A percentile compares a stretch with the other conserved stretches of the same genome.
Conservation (phyloP, 1,140 invertebrate genomes). For the Drosophila kurseongensis region DNA sequence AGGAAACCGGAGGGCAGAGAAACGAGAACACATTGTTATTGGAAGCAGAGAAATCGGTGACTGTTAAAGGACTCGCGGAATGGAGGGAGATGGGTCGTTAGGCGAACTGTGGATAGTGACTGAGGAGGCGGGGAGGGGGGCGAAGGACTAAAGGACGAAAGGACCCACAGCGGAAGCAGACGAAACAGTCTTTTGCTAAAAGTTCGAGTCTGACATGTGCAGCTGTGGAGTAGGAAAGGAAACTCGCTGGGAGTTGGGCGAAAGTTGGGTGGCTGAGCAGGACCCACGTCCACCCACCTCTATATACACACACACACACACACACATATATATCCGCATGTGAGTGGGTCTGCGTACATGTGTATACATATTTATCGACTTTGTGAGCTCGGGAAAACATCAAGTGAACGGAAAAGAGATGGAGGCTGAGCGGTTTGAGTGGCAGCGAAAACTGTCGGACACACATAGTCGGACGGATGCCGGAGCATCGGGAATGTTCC, state of each 20-base stretch:
- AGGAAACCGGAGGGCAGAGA: slow-evolving; percentile 4
- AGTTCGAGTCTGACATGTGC: slow-evolving; percentile 78
- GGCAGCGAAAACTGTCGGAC: slow-evolving; percentile 36
- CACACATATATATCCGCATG: neutral
- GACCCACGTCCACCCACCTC: slow-evolving; percentile 29
- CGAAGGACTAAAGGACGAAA: neutral
- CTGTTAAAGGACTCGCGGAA: slow-evolving; percentile 26
- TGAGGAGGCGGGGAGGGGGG: slow-evolving; percentile 9
- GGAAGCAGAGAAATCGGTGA: slow-evolving; percentile 50
- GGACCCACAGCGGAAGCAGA: slow-evolving; percentile 50
- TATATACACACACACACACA: slow-evolving; percentile 2
- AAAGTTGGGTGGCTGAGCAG: neutral
- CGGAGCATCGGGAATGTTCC: slow-evolving; percentile 78
- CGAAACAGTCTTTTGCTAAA: slow-evolving; percentile 74
- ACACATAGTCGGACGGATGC: slow-evolving; percentile 24
- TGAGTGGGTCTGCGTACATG: slow-evolving; percentile 15
- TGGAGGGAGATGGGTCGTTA: slow-evolving; percentile 40
- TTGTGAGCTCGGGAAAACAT: slow-evolving; percentile 80
- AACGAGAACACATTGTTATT: slow-evolving; percentile 63
- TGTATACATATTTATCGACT: slow-evolving; percentile 79
- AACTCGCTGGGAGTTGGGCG: neutral
- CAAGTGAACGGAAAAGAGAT: slow-evolving; percentile 71
- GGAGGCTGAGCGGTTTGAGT: slow-evolving; percentile 55
- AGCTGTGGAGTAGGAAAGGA: slow-evolving; percentile 44
- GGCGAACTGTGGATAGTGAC: slow-evolving; percentile 50